Base-by-base conservation (phyloP, 92 coral and sea anemone genomes). In the Isaurus tuberculatus region DNA sequence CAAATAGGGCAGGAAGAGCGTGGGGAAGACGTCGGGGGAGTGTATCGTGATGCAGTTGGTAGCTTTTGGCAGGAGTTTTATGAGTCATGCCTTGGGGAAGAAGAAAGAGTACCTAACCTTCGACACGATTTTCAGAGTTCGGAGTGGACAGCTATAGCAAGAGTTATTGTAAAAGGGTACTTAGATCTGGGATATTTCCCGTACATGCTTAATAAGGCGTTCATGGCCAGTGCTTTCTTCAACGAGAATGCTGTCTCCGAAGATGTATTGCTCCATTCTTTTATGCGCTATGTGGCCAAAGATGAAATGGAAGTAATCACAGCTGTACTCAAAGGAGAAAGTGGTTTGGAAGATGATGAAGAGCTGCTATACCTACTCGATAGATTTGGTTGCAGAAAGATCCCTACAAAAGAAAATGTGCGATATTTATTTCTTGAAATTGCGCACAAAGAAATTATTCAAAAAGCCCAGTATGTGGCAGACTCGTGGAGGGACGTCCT, bases 1-100 rank as follows among this genome's bases (percentile, higher is more conserved):
- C 37, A 36, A 36, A 36, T 3, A 77, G 60, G 71, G 81, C 46
- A 5, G 0, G 0, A 6, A 40, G 85, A 26, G 72, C 26, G 28
- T 5, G 75, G 86, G 30, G 83, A 55, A 46, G 86, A 80, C 67
- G 42, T 26, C 0, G 82, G 90, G 14, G 74, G 89, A 46, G 80
- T 86, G 4, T 79, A 72, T 28, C 14, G 79, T 0, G 79, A 44
- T 72, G 79, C 79, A 8, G 14, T 72, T 5, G 79, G 79, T 8
- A 13, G 64, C 20, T 72, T 48, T 46, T 72, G 79, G 42, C 63
- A 72, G 63, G 64, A 72, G 42, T 72, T 72, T 72, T 72, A 72
- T 23, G 28, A 72, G 61, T 72, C 79, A 15, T 72, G 64, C 33
- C 79, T 72, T n/a, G n/a, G n/a, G n/a, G n/a, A n/a, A n/a, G n/a